phyloP scores from a whole-genome alignment of 2,113 vertebrate genomes.

The Channa maculata region DNA sequence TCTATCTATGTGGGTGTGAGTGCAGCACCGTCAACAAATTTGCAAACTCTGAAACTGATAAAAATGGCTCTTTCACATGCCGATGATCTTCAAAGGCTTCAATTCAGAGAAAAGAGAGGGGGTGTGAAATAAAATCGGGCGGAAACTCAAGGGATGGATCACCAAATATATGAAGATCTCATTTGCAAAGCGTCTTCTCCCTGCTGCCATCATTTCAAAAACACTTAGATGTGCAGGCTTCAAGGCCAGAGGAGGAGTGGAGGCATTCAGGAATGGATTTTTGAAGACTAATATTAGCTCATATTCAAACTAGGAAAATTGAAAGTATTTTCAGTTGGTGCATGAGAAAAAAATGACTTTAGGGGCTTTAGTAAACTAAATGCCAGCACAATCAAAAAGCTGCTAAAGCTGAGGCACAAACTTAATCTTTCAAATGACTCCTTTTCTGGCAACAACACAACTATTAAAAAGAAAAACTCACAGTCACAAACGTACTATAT shows the following conservation, averaged over 20 bases:
- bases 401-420: conserved; percentile 22
- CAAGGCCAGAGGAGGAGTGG: conserved; percentile 64
- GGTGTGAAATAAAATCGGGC: conserved; percentile 47
- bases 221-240: conserved; percentile 71
- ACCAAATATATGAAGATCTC: conserved; percentile 59
- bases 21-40: conserved; percentile 39
- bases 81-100: conserved; percentile 64
- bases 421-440: conserved; percentile 35
- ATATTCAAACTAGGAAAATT: conserved; percentile 55
- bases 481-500: conserved; percentile 26
- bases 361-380: conserved; percentile 53
- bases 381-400: conserved; percentile 40
- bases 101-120: conserved; percentile 26
- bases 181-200: conserved; percentile 66
- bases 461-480: conserved; percentile 32
- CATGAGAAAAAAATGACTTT: conserved; percentile 39
- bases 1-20: conserved; percentile 4
- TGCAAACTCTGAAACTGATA: conserved; percentile 42
- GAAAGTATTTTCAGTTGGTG: conserved; percentile 55
- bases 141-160: conserved; percentile 65
- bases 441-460: conserved; percentile 16
- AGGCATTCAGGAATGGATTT: conserved; percentile 61
- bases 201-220: conserved; percentile 71
- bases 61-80: conserved; percentile 48
- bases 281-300: conserved; percentile 72